Conservation (phyloP, 2,888 invertebrate genomes). For the Eumacrocentrus americanus region DNA sequence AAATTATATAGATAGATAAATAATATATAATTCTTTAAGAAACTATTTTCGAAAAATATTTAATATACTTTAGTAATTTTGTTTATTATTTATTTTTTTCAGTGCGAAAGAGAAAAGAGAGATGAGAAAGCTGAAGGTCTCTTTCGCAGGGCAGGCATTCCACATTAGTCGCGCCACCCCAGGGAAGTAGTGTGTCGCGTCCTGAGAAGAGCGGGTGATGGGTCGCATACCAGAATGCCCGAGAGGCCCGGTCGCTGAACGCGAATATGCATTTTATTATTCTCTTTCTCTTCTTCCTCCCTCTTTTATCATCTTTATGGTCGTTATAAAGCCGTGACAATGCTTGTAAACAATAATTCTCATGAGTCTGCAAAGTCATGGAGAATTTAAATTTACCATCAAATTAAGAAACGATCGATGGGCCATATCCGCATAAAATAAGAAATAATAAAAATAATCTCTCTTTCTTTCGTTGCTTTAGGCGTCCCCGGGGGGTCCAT, state of each 20-base stretch:
- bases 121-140: not conserved
- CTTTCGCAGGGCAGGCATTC: conserved; percentile 10
- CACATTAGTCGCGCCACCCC: conserved; percentile 22
- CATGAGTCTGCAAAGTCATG: conserved; percentile 1
- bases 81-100: not conserved
- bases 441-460: too few relatives aligned
- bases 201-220: conserved; percentile 19
- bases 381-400: too few relatives aligned
- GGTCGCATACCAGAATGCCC: conserved; percentile 23
- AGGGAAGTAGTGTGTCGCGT: conserved; percentile 20
- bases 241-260: conserved; percentile 17
- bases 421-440: too few relatives aligned
- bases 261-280: conserved; percentile 13
- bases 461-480: conserved; percentile 23
- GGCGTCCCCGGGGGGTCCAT: conserved; percentile 38
- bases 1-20: not conserved
- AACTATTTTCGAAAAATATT: too few relatives aligned
- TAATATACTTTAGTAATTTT: too few relatives aligned
- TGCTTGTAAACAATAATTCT: conserved; percentile 12
- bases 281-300: not conserved
- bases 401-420: too few relatives aligned
- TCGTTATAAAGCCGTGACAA: not conserved
- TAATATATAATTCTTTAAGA: not conserved
- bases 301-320: not conserved
- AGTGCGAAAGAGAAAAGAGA: not conserved